These are phyloP conservation scores for Pissodes strobi DNA, from an alignment of 1,140 invertebrate genomes.

Conservation along the genomic window DNA sequence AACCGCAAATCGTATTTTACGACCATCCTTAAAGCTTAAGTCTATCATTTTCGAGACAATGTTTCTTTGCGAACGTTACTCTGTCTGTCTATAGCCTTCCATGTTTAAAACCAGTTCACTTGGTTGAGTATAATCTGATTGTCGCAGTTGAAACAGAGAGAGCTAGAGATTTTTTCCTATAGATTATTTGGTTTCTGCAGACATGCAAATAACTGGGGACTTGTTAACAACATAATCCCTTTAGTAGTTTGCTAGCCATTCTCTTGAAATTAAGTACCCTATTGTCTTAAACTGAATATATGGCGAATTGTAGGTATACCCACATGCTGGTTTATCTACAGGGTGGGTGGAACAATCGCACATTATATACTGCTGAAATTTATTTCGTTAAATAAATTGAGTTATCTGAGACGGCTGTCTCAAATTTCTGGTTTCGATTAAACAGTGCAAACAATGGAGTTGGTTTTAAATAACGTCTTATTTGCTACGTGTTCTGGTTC, in stretches of 20 bases:
- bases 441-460: background rate
- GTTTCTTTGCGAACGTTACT: conserved; percentile 17
- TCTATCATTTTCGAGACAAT: conserved; percentile 28
- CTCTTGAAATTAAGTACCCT: conserved; percentile 23
- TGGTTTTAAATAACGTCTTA: background rate
- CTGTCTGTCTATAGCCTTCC: conserved; percentile 20
- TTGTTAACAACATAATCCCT: conserved; percentile 35
- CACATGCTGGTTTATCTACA: conserved; percentile 16
- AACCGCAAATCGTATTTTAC: conserved; percentile 14
- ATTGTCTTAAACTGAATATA: conserved; percentile 26
- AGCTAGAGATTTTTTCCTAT: conserved; percentile 10
- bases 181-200: conserved; percentile 7
- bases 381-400: conserved; percentile 24
- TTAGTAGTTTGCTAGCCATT: conserved; percentile 18
- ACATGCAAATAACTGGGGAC: conserved; percentile 22
- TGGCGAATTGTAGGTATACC: conserved; percentile 16
- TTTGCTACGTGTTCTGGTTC: background rate
- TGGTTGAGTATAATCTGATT: conserved; percentile 25
- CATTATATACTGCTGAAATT: conserved; percentile 4
- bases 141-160: conserved; percentile 13
- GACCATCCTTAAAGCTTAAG: conserved; percentile 23
- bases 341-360: conserved; percentile 32
- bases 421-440: conserved; percentile 29
- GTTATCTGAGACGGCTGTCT: conserved; percentile 23
- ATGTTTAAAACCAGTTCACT: conserved; percentile 25